Evolutionary conservation across 2,888 invertebrate genomes (phyloP).

Genomic region (Abscondita cerata): DNA sequence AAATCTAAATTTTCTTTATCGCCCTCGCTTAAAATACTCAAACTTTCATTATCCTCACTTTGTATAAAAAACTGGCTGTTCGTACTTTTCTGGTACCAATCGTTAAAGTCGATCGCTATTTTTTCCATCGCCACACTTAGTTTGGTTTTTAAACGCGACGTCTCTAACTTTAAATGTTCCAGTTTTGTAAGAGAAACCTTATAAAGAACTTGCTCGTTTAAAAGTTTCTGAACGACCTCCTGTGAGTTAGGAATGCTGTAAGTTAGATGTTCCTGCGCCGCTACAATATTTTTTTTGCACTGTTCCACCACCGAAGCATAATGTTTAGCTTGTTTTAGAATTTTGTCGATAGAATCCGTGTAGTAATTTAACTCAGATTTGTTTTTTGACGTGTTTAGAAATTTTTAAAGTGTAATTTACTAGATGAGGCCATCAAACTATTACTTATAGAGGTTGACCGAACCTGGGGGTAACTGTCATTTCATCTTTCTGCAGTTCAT

Average conservation of each 20-base stretch:
- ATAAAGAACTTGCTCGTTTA: slow-evolving; percentile 50
- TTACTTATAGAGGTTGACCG: no score
- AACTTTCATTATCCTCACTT: no score
- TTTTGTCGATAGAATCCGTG: slow-evolving; percentile 40
- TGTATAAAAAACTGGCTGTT: no score
- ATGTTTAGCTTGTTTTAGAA: slow-evolving; percentile 47
- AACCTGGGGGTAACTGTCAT: no score
- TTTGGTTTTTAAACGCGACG: slow-evolving; percentile 47
- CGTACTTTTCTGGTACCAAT: slow-evolving; percentile 16
- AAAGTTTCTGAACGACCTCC: slow-evolving; percentile 41
- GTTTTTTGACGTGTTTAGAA: slow-evolving; percentile 11
- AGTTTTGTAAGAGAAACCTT: slow-evolving; percentile 46
- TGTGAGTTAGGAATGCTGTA: neutral
- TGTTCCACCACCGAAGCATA: slow-evolving; percentile 45
- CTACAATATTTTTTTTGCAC: slow-evolving; percentile 50
- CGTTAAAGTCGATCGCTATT: slow-evolving; percentile 37
- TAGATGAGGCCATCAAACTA: no score
- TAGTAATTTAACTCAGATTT: slow-evolving; percentile 30
- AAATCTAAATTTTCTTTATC: no score
- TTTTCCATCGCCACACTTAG: slow-evolving; percentile 46
- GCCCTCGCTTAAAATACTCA: no score
- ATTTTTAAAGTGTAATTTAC: no score
- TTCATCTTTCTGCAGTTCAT: no score
- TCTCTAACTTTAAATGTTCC: slow-evolving; percentile 49
- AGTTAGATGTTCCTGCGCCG: slow-evolving; percentile 43